Evolutionary conservation across 2,888 invertebrate species (phyloP).

Genomic region (Tuberolachnus salignus): DNA sequence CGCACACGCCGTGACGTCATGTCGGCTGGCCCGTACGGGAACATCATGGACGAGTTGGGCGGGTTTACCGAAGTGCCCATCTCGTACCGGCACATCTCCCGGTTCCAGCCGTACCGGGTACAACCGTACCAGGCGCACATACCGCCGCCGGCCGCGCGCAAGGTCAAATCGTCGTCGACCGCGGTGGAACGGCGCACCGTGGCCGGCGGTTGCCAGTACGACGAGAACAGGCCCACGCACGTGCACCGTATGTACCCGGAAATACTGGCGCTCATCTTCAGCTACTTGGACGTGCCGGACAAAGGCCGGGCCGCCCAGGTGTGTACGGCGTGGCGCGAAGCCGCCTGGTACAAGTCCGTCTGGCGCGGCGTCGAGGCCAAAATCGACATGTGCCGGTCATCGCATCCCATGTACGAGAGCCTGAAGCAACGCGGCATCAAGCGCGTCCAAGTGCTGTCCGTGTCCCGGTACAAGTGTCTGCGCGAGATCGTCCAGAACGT

Average conservation of each 20-base stretch:
- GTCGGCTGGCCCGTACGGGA: conserved; percentile 48
- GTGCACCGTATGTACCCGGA: conserved; percentile 91
- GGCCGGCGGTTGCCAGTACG: conserved; percentile 57
- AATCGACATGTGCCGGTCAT: conserved; percentile 82
- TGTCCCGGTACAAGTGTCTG: conserved; percentile 72
- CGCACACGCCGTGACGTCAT: conserved; percentile 9
- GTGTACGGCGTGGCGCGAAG: conserved; percentile 87
- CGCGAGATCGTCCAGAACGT: conserved; percentile 85
- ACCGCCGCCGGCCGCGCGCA: conserved; percentile 32
- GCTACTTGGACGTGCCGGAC: conserved; percentile 84
- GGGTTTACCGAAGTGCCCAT: conserved; percentile 51
- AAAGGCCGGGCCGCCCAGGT: conserved; percentile 90
- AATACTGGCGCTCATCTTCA: conserved; percentile 88
- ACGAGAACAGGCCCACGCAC: conserved; percentile 66
- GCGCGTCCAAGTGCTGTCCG: conserved; percentile 85
- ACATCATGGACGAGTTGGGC: conserved; percentile 47
- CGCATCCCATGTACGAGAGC: conserved; percentile 83
- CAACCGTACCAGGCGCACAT: conserved; percentile 49
- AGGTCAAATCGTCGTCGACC: conserved; percentile 50
- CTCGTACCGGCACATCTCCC: conserved; percentile 53
- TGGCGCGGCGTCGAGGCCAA: conserved; percentile 94
- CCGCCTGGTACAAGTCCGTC: conserved; percentile 88
- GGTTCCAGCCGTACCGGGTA: conserved; percentile 50
- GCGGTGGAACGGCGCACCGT: conserved; percentile 58
- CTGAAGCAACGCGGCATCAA: conserved; percentile 86